These are phyloP conservation scores for Bombus consobrinus DNA, from an alignment of 1,140 invertebrate genomes.

Conservation along the genomic window DNA sequence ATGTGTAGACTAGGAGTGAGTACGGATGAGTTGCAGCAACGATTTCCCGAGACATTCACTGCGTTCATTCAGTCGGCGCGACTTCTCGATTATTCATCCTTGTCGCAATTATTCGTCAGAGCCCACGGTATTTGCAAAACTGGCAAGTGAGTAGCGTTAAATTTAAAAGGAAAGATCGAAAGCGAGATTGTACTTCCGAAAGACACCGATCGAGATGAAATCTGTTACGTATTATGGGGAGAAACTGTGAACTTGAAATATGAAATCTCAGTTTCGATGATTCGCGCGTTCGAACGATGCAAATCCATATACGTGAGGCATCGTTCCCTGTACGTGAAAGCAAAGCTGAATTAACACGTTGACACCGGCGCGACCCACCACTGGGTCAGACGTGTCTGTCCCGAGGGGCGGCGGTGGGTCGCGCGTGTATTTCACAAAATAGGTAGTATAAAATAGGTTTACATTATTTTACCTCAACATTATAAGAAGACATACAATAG, in stretches of 20 bases:
- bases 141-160: constrained; percentile 85
- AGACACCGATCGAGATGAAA: not conserved
- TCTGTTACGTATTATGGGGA: not conserved
- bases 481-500: no score
- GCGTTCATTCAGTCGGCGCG: constrained; percentile 85
- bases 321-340: no score
- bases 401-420: no score
- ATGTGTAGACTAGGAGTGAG: constrained; percentile 85
- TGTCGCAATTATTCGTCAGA: constrained; percentile 83
- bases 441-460: no score
- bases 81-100: constrained; percentile 83
- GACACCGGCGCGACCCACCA: no score
- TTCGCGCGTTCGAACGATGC: no score
- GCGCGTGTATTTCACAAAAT: no score
- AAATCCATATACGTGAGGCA: no score
- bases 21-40: constrained; percentile 83
- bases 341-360: no score
- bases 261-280: not conserved
- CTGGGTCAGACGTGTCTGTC: no score
- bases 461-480: no score
- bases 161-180: not conserved
- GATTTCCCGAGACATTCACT: constrained; percentile 86
- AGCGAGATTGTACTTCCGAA: no score
- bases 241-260: not conserved
- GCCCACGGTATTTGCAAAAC: constrained; percentile 84